A percentile compares a stretch with the other conserved stretches of the same genome.
Conservation (phyloP, 1,140 invertebrate genomes). For the Mizuhopecten yessoensis region DNA sequence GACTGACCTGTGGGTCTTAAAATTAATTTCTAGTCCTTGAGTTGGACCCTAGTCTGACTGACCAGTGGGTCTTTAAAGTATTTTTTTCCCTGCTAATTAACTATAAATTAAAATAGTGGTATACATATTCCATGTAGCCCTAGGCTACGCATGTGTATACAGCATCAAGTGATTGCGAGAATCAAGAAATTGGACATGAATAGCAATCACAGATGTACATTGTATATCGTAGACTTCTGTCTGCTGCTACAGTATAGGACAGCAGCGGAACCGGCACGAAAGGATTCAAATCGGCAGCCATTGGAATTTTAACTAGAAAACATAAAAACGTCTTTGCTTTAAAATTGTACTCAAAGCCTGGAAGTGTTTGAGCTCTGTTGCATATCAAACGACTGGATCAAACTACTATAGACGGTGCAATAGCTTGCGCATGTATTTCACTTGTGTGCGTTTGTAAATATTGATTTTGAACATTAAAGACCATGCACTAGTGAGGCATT, state of each 20-base stretch:
- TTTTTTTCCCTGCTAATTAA: no score
- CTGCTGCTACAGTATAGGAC: background rate
- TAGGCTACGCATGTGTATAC: no score
- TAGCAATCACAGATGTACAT: background rate
- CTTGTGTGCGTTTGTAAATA: constrained; percentile 5
- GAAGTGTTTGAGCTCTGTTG: background rate
- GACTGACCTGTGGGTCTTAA: no score
- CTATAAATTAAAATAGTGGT: no score
- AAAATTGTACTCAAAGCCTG: background rate
- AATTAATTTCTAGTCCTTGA: no score
- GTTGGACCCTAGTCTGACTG: no score
- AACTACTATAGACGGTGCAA: background rate
- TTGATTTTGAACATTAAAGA: constrained; percentile 35
- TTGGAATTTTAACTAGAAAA: constrained; percentile 27
- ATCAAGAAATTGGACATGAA: background rate
- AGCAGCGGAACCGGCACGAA: background rate
- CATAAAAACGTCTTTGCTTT: background rate
- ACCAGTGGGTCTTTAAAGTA: no score
- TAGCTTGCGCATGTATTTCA: background rate
- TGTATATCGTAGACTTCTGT: background rate
- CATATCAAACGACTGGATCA: background rate
- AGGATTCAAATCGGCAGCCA: background rate
- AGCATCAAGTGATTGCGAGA: no score
- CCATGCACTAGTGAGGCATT: background rate
- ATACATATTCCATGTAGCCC: no score